phyloP scores from a whole-genome alignment of 2,113 vertebrate species.

The Anhinga rufa region DNA sequence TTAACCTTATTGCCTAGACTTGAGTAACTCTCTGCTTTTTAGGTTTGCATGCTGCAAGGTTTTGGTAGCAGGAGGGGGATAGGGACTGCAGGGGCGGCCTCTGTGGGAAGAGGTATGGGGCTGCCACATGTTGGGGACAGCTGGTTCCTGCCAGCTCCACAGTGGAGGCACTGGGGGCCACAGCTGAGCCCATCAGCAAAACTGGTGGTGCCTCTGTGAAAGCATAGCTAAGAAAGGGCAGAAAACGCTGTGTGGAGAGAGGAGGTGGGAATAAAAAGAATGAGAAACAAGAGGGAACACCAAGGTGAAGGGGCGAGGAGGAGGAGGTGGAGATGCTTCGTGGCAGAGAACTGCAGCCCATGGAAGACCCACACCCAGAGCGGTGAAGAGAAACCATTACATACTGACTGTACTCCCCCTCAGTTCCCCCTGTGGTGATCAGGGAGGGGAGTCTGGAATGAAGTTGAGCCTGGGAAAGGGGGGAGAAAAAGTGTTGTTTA shows the following conservation, averaged over 20 bases:
- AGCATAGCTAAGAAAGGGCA: background rate
- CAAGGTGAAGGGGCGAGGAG: background rate
- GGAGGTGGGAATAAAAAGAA: background rate
- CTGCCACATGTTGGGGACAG: background rate
- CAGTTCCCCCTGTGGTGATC: background rate
- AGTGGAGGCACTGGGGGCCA: rapidly evolving
- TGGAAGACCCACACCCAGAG: no score
- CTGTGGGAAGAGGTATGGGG: background rate
- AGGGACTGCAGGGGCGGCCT: no score
- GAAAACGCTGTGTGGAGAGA: background rate
- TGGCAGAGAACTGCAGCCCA: background rate
- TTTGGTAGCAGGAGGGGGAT: background rate
- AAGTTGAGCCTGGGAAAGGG: background rate
- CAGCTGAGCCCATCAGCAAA: background rate
- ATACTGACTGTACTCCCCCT: background rate
- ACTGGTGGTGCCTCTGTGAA: background rate
- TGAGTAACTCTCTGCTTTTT: background rate
- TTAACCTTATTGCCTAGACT: background rate
- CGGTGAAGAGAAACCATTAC: background rate
- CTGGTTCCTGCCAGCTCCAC: background rate
- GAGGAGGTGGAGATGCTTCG: no score
- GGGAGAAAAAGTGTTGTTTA: background rate
- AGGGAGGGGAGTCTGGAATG: background rate
- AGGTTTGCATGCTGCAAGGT: rapidly evolving
- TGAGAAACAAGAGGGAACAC: background rate